Conservation (phyloP, 2,888 invertebrate species). For the Chaitophorus viminalis region DNA sequence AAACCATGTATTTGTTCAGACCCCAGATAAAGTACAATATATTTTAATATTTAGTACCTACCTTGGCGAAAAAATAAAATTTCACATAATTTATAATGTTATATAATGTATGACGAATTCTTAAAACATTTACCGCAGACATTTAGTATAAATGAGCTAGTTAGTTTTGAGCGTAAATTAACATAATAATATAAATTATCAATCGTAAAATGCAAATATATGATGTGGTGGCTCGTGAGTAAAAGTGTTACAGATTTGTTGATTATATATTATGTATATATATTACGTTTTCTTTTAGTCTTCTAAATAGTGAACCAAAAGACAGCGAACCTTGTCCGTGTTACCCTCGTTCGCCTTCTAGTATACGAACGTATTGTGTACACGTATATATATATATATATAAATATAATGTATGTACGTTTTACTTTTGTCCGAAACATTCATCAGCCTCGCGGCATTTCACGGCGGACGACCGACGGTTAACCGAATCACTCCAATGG, state of each 20-base stretch:
- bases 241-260: neutral
- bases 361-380: too few relatives aligned
- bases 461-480: slow-evolving; percentile 6
- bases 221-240: neutral
- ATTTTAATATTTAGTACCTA: neutral
- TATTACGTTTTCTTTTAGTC: too few relatives aligned
- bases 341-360: neutral
- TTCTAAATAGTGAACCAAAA: neutral
- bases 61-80: too few relatives aligned
- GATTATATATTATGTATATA: neutral
- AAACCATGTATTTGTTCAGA: neutral
- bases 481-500: slow-evolving; percentile 27
- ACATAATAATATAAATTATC: neutral
- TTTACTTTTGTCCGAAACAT: neutral
- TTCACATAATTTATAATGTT: neutral
- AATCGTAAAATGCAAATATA: neutral
- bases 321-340: neutral
- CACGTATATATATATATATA: neutral
- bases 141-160: neutral
- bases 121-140: neutral
- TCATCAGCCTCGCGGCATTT: slow-evolving; percentile 32
- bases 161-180: neutral
- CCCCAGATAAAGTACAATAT: neutral
- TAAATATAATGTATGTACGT: neutral
- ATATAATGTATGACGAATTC: neutral